A percentile compares a stretch with the other conserved stretches of the same genome.
Evolutionary conservation across 1,140 invertebrate genomes (phyloP).

Genomic region (Halesus radiatus): DNA sequence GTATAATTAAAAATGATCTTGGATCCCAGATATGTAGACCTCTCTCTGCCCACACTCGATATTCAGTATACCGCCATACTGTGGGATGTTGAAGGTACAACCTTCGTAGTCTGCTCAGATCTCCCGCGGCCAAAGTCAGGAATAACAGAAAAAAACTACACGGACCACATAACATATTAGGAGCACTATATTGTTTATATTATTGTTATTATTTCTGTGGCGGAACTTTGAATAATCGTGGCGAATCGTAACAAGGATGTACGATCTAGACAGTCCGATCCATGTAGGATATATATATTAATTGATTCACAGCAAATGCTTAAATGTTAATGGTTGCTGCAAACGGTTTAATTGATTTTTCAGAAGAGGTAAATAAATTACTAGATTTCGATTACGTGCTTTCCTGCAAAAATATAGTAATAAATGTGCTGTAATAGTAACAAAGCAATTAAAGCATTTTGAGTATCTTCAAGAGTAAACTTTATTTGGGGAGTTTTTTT

Average conservation of each 20-base stretch:
- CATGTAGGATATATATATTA: neutral
- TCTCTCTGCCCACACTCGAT: conserved; percentile 9
- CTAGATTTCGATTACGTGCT: too few relatives aligned
- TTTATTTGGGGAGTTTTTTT: too few relatives aligned
- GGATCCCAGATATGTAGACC: conserved; percentile 10
- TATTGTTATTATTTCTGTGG: neutral
- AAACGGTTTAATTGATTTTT: too few relatives aligned
- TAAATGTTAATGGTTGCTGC: too few relatives aligned
- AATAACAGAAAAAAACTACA: neutral
- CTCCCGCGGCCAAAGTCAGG: conserved; percentile 22
- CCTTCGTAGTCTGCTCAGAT: neutral
- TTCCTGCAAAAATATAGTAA: too few relatives aligned
- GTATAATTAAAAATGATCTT: conserved; percentile 33
- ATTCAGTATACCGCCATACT: neutral
- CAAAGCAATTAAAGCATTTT: too few relatives aligned
- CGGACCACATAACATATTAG: neutral
- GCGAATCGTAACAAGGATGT: conserved; percentile 25
- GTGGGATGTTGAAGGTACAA: conserved; percentile 18
- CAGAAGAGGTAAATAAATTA: too few relatives aligned
- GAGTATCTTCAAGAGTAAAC: too few relatives aligned
- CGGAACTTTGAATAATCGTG: conserved; percentile 12
- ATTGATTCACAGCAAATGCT: neutral
- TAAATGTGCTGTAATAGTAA: too few relatives aligned
- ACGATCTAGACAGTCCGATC: neutral
- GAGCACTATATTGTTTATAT: neutral